phyloP scores from a whole-genome alignment of 2,797 vertebrate species.

The Linurgus olivaceus region DNA sequence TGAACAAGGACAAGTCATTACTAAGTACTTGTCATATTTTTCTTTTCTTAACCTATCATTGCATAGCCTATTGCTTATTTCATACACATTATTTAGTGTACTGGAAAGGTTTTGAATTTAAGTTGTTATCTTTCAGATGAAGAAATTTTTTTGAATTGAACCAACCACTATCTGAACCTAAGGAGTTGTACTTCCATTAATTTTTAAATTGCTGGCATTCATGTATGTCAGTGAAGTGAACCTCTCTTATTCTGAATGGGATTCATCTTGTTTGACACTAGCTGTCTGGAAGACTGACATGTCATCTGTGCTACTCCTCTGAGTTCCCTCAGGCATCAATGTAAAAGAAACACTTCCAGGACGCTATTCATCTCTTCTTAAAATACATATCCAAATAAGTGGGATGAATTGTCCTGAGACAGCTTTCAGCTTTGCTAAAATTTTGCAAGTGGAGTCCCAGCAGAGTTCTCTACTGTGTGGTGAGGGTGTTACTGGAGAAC shows the following conservation, averaged over 20 bases:
- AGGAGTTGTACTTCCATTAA: not conserved
- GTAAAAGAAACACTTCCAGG: not conserved
- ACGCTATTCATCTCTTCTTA: not conserved
- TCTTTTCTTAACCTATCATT: not conserved
- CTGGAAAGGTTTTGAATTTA: not conserved
- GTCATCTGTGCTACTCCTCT: not conserved
- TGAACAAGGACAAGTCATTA: not conserved
- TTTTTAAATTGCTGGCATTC: not conserved
- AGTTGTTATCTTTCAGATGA: not conserved
- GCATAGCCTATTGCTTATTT: not conserved
- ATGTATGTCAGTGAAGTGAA: not conserved
- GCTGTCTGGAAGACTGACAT: not conserved
- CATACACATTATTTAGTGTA: not conserved
- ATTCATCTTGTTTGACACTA: not conserved
- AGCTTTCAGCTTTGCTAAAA: not conserved
- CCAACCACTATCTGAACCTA: not conserved
- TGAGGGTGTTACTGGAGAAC: not conserved
- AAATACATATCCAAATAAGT: not conserved
- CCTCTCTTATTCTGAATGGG: not conserved
- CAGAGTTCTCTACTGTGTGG: not conserved
- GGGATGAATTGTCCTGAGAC: not conserved
- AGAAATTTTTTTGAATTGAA: not conserved
- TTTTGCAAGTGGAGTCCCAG: not conserved
- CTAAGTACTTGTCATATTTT: not conserved
- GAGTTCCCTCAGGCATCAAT: not conserved